phyloP scores from a whole-genome alignment of 2,888 invertebrate species.

The Stenchaetothrips biformis region DNA sequence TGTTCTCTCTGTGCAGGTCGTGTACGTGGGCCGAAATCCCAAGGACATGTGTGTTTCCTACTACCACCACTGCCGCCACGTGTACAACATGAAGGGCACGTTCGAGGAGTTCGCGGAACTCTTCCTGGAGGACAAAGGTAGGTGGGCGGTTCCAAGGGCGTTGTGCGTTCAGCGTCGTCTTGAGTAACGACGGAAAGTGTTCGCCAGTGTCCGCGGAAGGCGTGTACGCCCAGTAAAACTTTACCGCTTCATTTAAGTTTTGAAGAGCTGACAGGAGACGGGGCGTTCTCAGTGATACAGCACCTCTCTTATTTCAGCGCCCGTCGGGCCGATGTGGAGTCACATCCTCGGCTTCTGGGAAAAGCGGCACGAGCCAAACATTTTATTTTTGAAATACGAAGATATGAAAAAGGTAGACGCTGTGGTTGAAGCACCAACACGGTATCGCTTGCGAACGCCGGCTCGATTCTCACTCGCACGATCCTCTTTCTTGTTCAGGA shows the following conservation, averaged over 20 bases:
- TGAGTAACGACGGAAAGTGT: too few species aligned
- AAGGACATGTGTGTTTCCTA: slow-evolving; percentile 87
- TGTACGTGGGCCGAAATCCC: slow-evolving; percentile 83
- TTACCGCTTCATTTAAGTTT: too few species aligned
- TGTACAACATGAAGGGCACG: slow-evolving; percentile 54
- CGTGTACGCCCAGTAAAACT: too few species aligned
- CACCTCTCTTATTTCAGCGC: slow-evolving; percentile 37
- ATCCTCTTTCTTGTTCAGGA: slow-evolving; percentile 49
- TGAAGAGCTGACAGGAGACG: too few species aligned
- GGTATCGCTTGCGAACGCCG: too few species aligned
- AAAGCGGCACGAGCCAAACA: slow-evolving; percentile 61
- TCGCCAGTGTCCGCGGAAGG: too few species aligned
- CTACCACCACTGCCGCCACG: slow-evolving; percentile 71
- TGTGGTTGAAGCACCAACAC: too few species aligned
- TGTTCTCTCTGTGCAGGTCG: slow-evolving; percentile 38
- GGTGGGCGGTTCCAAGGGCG: slow-evolving; percentile 38
- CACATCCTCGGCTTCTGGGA: slow-evolving; percentile 59
- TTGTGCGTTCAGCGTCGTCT: too few species aligned
- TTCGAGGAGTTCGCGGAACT: slow-evolving; percentile 73
- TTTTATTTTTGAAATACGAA: slow-evolving; percentile 75
- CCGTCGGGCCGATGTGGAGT: slow-evolving; percentile 55
- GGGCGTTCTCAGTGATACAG: too few species aligned
- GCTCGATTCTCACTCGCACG: too few species aligned
- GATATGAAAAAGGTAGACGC: slow-evolving; percentile 60
- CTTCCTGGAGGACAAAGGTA: slow-evolving; percentile 62